A percentile compares a stretch with the other conserved stretches of the same genome.
Conservation (phyloP, 2,888 invertebrate species). For the Scaptomyza parva region DNA sequence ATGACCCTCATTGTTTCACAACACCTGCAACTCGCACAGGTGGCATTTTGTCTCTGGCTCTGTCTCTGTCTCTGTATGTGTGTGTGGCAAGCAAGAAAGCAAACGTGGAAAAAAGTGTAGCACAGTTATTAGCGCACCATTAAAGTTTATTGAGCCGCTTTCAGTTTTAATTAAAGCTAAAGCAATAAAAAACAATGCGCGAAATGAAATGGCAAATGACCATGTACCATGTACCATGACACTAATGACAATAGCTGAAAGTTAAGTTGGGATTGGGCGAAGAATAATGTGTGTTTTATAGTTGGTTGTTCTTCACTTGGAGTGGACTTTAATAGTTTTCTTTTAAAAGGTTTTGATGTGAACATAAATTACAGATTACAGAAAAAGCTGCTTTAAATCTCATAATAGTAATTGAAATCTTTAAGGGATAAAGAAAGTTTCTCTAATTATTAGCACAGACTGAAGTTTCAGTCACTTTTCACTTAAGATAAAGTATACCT, state of each 20-base stretch:
- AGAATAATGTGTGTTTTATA: not conserved
- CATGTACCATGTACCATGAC: not conserved
- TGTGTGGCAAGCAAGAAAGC: conserved; percentile 4
- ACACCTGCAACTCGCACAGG: conserved; percentile 3
- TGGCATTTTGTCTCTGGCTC: conserved; percentile 1
- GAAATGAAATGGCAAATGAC: not conserved
- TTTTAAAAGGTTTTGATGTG: too few species aligned
- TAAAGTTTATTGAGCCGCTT: conserved; percentile 44
- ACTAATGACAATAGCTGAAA: conserved; percentile 33
- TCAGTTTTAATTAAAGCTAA: conserved; percentile 49
- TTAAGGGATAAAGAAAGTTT: too few species aligned
- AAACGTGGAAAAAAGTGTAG: conserved; percentile 32
- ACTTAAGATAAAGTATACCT: too few species aligned
- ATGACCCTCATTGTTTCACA: conserved; percentile 34
- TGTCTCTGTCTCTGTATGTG: not conserved
- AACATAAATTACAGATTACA: too few species aligned
- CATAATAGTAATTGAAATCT: too few species aligned
- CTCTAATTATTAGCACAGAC: too few species aligned
- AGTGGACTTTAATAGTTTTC: not conserved
- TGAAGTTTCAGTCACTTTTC: too few species aligned
- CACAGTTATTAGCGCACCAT: conserved; percentile 51
- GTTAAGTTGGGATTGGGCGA: not conserved
- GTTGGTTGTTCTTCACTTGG: not conserved
- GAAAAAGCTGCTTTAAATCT: too few species aligned
- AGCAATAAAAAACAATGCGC: conserved; percentile 6